Base-by-base conservation (phyloP, 2,797 vertebrate genomes). In the Acanthurus leucopareius region DNA sequence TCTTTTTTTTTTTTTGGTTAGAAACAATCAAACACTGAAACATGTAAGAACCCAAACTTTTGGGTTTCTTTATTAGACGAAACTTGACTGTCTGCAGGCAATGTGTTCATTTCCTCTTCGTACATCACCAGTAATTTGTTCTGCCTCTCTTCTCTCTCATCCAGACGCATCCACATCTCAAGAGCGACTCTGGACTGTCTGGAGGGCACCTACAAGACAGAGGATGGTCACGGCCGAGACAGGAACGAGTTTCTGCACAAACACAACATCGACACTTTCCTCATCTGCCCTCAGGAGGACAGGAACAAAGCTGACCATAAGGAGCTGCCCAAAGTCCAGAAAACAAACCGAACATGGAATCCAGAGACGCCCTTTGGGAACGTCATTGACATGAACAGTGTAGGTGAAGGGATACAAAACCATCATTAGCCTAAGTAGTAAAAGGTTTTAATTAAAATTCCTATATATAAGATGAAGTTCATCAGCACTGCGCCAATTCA, bases 251-350 rank as follows among this genome's bases (percentile, higher is more conserved):
- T 99, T 89, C 89, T 99, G 76, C 94, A 94, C 69, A 98, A 96
- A 82, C 97, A 99, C 84, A 97, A 98, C 76, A 99, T 99, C 22
- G 98, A 99, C 91, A 98, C 98, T 8, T 99, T 97, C 83, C 95
- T 99, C 84, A 98, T 99, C 89, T 97, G 97, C 88, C 96, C 96
- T 57, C 95, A 95, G 0, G 95, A 97, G 57, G 94, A 96, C 19
- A 95, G 48, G 69, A 92, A 0, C 83, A 93, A 90, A 77, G 84
- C 67, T 73, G 92, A 64, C 89, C 92, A 90, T 85, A 84, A 0
- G 61, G 90, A 89, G 82, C 93, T 35, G 86, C 94, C 0, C 92
- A 98, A 94, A 96, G 91, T 0, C 92, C 86, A 35, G 19, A 93
- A 91, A 80, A 89, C 54, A 0, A 86, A 61, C 58, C 87, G 59